Percentiles rank a stretch among this genome's conserved stretches.
These are phyloP conservation scores for Esox lucius DNA, from an alignment of 2,797 vertebrate genomes.

Conservation along the genomic window DNA sequence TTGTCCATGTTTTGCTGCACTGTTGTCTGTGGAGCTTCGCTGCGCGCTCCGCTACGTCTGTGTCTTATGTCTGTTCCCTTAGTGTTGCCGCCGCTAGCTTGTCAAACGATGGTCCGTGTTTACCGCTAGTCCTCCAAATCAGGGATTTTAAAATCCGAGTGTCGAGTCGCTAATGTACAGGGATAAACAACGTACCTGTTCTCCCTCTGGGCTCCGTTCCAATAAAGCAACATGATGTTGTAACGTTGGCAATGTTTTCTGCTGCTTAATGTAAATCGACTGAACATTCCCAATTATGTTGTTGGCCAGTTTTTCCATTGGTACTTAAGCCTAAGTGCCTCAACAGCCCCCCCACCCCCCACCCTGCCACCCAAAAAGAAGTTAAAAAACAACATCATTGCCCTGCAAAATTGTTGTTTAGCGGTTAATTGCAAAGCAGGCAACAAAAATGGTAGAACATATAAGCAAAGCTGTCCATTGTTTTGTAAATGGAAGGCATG, in stretches of 20 bases:
- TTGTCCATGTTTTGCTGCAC: slow-evolving; percentile 59
- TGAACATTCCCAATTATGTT: neutral
- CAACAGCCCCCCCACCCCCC: neutral
- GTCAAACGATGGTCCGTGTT: neutral
- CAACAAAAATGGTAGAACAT: neutral
- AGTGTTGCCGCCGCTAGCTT: slow-evolving; percentile 7
- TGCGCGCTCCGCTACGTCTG: slow-evolving; percentile 1
- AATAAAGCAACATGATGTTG: neutral
- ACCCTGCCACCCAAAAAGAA: neutral
- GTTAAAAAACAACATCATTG: neutral
- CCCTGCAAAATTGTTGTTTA: neutral
- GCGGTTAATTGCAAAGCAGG: neutral
- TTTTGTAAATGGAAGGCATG: neutral
- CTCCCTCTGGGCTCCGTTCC: neutral
- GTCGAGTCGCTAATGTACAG: neutral
- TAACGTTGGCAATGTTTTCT: neutral
- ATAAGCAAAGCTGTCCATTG: neutral
- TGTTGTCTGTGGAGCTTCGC: slow-evolving; percentile 27
- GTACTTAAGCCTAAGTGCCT: neutral
- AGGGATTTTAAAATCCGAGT: neutral
- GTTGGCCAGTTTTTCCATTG: neutral
- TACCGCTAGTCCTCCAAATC: neutral
- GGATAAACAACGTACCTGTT: neutral
- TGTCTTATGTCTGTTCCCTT: slow-evolving; percentile 41
- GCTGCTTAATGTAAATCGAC: neutral